Percentiles rank a stretch among this genome's conserved stretches.
Evolutionary conservation across 2,113 vertebrate genomes (phyloP).

Genomic region (Nycticorax nycticorax): DNA sequence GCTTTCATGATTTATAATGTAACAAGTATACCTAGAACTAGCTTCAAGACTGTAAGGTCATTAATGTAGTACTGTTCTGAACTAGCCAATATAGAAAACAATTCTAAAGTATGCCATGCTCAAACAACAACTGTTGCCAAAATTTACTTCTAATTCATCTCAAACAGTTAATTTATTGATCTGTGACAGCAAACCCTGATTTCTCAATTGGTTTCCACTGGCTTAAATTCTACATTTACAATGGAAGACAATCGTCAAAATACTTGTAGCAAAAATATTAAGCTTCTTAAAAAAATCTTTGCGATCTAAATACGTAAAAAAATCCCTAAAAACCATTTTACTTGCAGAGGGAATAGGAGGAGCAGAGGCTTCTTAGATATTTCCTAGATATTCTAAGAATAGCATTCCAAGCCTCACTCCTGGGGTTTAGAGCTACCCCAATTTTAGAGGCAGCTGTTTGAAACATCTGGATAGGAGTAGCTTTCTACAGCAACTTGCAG

Average conservation of each 20-base stretch:
- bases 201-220: background rate
- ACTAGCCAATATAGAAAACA: background rate
- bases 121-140: background rate
- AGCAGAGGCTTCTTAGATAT: background rate
- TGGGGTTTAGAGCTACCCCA: background rate
- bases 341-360: background rate
- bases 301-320: background rate
- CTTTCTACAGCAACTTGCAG: background rate
- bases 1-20: background rate
- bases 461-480: background rate
- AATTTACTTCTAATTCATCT: background rate
- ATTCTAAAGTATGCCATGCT: background rate
- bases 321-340: background rate
- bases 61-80: background rate
- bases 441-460: background rate
- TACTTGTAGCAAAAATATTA: background rate
- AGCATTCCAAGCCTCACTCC: background rate
- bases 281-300: background rate
- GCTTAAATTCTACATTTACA: background rate
- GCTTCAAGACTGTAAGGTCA: background rate
- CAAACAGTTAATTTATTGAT: background rate
- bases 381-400: conserved; percentile 18
- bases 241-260: background rate
- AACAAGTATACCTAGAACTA: background rate
- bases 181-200: background rate